A percentile compares a stretch with the other conserved stretches of the same genome.
Conservation (phyloP, 2,113 vertebrate genomes). For the Thamnaconus septentrionalis region DNA sequence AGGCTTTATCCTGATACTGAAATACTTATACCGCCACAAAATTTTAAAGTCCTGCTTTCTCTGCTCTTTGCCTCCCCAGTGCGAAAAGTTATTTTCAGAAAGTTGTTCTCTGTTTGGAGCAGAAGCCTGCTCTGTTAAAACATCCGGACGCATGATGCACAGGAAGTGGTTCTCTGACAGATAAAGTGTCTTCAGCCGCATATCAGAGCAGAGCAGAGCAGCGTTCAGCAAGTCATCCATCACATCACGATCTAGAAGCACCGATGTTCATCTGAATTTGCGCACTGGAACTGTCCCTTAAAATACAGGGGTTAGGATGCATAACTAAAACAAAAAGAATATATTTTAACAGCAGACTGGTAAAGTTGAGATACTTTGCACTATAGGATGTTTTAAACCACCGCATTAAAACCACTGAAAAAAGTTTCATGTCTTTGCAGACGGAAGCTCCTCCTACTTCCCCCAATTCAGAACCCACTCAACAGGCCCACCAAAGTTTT, state of each 20-base stretch:
- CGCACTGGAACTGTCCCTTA: too few relatives aligned
- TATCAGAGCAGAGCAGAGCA: neutral
- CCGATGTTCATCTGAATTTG: too few relatives aligned
- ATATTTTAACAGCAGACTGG: neutral
- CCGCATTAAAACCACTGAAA: too few relatives aligned
- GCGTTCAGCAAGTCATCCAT: neutral
- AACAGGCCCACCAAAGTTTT: too few relatives aligned
- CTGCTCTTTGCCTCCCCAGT: conserved; percentile 33
- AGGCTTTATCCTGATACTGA: conserved; percentile 3
- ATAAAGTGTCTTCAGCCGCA: conserved; percentile 32
- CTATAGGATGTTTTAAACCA: neutral
- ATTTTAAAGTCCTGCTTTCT: conserved; percentile 35
- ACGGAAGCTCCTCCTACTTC: too few relatives aligned
- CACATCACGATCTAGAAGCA: too few relatives aligned
- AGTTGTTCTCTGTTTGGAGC: conserved; percentile 55
- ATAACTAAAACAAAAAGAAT: neutral
- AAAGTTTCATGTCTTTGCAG: too few relatives aligned
- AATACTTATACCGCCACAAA: conserved; percentile 49
- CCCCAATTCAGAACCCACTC: too few relatives aligned
- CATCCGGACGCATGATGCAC: conserved; percentile 50
- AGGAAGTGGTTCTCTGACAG: conserved; percentile 46
- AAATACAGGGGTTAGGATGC: neutral
- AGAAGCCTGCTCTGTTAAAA: conserved; percentile 48
- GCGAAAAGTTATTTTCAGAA: conserved; percentile 44
- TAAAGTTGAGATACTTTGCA: neutral